Evolutionary conservation across 1,140 invertebrate species (phyloP), one percentile per base, ranked within the genome.

Genomic region (Lasaia peninsularis): DNA sequence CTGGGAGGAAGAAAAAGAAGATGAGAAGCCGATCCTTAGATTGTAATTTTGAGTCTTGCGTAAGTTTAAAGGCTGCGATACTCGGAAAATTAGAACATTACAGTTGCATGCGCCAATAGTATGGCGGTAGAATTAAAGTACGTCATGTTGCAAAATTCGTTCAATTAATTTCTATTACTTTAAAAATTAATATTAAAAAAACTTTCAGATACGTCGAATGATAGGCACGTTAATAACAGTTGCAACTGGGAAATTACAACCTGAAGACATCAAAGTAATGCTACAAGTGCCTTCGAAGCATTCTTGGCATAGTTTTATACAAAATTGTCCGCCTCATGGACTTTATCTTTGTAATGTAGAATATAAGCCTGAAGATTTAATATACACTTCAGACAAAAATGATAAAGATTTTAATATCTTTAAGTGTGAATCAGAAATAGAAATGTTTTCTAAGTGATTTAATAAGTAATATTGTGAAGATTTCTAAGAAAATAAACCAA

Each of bases 321-420:
- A 64, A 2, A 64, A 85, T 24, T 90, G 89, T n/a, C 92, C 92
- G 4, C 86, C 94, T 0, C 71, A 91, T 69, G 95, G 94, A 20
- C 87, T 96, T 2, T 95, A 93, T 73, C 86, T 96, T 11, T 90
- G 90, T 33, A 79, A 93, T 58, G 92, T 96, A 0, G 91, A 93
- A 60, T 96, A 95, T 64, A 80, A 91, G 52, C 79, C 89, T 18
- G 63, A 91, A 24, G 89, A 93, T 62, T 78, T 93, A 35, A 56
- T 87, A 10, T 80, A 88, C 28, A 65, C 59, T 34, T 53, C 24
- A 44, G 12, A 33, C 2, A 49, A 56, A 34, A 14, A 2, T 31
- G 2, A 52, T 20, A 60, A 58, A n/a, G 16, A 48, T 6, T 1
- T 21, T 48, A 18, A 48, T 1, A 8, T 18, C 2, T 18, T 4